Base-by-base conservation (phyloP, 2,113 vertebrate species). In the Falcunculus frontatus region DNA sequence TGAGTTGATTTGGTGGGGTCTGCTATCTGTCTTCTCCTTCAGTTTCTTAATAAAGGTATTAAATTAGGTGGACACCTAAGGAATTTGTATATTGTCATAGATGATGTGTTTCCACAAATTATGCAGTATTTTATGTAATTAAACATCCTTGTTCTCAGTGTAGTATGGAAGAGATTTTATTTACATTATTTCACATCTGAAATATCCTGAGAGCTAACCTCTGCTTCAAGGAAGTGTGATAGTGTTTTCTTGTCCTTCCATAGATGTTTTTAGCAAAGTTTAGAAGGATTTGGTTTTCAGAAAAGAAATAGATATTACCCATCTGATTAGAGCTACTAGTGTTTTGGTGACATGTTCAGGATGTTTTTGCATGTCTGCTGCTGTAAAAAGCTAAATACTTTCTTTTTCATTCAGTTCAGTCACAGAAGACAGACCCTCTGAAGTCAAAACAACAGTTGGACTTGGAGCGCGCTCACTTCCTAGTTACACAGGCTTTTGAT, bases 401-500 rank as follows among this genome's bases (percentile, higher is more conserved):
- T 11, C 41, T 63, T 87, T 89, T 78, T 56, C 41, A 20, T 73
- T 59, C 97, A 99, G 99, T 99, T 96, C 98, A 99, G 57, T 98
- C 98, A 16, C 99, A 99, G 97, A 99, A 97, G 87, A 98, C 92
- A 44, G 99, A 99, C 93, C 99, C 99, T 15, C 98, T 99, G 96
- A 99, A 99, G 96, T 98, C 98, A 59, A 99, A 99, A 65, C 98
- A 99, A 74, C 99, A 99, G 86, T 90, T 99, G 98, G 99, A 99
- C 91, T 97, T 99, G 91, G 99, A 99, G 90, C 98, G 99, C 6
- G 99, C 99, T 37, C 99, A 98, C 97, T 99, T 99, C 97, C 98
- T 99, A 68, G 99, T 99, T 83, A 99, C 99, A 0, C 99, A 99
- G 97, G 99, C 99, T 50, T 99, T 99, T 93, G 98, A 99, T 57